Base-by-base conservation (phyloP, 2,113 vertebrate genomes). In the Microcebus murinus region DNA sequence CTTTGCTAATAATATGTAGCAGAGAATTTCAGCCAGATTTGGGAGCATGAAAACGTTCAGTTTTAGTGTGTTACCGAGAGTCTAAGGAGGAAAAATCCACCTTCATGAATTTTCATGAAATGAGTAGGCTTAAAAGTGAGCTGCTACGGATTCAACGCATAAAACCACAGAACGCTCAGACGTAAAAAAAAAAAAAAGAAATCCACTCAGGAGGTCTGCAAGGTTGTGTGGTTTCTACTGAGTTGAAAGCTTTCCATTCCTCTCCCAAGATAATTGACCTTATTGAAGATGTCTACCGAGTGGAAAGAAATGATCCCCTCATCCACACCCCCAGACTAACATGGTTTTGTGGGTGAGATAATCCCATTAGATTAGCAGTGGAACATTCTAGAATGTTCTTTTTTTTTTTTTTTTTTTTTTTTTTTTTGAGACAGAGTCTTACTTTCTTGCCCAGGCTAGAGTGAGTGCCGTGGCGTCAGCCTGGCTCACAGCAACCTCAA, bases 121-220 rank as follows among this genome's bases (percentile, higher is more conserved):
- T 3, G 12, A 91, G 52, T 4, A 15, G 27, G 18, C 84, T 81
- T 45, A 27, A 55, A 84, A 45, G 34, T 21, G 59, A 91, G 25
- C 61, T 13, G 2, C 1, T 7, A 50, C 18, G 0, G 7, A 70
- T 7, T 70, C 23, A 52, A 68, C 52, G 20, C n/a, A 0, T 4
- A 5, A 3, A 6, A 20, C 61, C n/a, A 8, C 27, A 70, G 73
- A 39, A 45, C 18, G 17, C 48, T 68, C 25, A 15, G 15, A 42
- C 23, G 6, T 11, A n/a, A 45, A 45, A 45, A 45, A n/a, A 45
- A 45, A 42, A 42, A 42, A 42, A 42, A 42, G 42, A 61, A 52
- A 48, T 3, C 15, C 15, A 27, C 42, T 21, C 13, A 4, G 34
- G n/a, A 36, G 27, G 20, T 0, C 23, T 48, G 6, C 31, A 11